phyloP scores from a whole-genome alignment of 2,113 vertebrate genomes.

The Sprattus sprattus region DNA sequence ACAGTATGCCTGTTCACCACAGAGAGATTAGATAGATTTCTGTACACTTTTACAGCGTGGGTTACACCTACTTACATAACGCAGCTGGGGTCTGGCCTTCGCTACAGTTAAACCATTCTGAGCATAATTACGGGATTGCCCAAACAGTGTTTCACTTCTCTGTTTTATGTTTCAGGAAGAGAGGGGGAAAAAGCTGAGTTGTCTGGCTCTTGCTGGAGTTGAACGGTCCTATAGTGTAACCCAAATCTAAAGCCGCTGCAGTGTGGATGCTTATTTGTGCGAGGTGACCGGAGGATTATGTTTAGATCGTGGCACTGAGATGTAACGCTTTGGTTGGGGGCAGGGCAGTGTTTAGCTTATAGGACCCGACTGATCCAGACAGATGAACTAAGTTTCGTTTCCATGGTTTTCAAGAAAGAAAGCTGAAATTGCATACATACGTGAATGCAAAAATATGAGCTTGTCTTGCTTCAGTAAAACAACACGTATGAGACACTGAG shows the following conservation, averaged over 20 bases:
- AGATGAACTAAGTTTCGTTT: not conserved
- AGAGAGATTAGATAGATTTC: not conserved
- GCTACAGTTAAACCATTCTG: not conserved
- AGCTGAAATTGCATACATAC: not conserved
- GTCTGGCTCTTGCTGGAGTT: not conserved
- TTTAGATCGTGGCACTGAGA: conserved; percentile 1
- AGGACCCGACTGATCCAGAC: not conserved
- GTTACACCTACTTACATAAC: not conserved
- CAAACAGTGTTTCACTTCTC: not conserved
- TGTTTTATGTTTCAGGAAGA: not conserved
- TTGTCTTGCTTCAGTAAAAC: not conserved
- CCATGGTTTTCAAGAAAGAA: not conserved
- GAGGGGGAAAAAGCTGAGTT: not conserved
- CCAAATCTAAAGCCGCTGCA: not conserved
- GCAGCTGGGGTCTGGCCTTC: not conserved
- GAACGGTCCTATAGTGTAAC: not conserved
- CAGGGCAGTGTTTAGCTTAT: not conserved
- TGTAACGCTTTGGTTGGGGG: conserved; percentile 3
- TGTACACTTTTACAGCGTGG: not conserved
- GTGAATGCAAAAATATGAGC: not conserved
- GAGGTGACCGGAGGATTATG: not conserved
- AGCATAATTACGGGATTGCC: not conserved
- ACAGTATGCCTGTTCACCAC: not conserved
- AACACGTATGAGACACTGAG: not conserved
- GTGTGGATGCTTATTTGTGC: not conserved